Percentiles rank a stretch among this genome's conserved stretches.
These are phyloP conservation scores for Aproaerema taeniolella DNA, from an alignment of 2,888 invertebrate genomes.

Conservation along the genomic window DNA sequence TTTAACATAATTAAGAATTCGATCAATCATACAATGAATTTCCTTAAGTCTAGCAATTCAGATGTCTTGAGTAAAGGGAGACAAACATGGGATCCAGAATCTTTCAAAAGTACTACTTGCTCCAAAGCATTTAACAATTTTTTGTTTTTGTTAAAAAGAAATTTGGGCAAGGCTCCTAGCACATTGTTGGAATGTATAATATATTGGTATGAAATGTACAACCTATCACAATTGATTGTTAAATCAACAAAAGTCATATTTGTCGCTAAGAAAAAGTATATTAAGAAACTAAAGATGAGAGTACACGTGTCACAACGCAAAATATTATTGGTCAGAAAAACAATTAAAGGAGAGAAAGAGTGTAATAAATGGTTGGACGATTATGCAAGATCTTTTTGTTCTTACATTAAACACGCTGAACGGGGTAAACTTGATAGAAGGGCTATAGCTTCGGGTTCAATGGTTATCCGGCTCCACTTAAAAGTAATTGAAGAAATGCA, in stretches of 20 bases:
- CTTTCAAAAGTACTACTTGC: conserved; percentile 3
- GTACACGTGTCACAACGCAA: not conserved
- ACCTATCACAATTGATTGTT: not conserved
- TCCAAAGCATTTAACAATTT: conserved; percentile 1
- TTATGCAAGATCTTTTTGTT: conserved; percentile 6
- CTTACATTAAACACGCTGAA: conserved; percentile 7
- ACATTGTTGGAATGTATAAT: not conserved
- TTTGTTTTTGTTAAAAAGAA: not conserved
- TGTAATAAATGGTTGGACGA: not conserved
- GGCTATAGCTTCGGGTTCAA: conserved; percentile 6
- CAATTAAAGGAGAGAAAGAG: not conserved
- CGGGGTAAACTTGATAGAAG: conserved; percentile 6
- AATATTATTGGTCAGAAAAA: not conserved
- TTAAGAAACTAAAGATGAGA: not conserved
- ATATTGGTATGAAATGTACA: conserved; percentile 4
- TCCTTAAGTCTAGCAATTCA: not conserved
- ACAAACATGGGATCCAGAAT: conserved; percentile 5
- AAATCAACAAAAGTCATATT: not conserved
- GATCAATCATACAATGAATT: not conserved
- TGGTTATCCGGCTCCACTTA: not conserved
- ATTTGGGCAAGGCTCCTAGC: not conserved
- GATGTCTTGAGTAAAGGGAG: conserved; percentile 4
- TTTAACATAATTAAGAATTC: not conserved
- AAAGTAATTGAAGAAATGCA: conserved; percentile 1
- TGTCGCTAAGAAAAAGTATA: not conserved